These are phyloP conservation scores for Synaphobranchus kaupii DNA, from an alignment of 2,797 vertebrate genomes.

Conservation along the genomic window DNA sequence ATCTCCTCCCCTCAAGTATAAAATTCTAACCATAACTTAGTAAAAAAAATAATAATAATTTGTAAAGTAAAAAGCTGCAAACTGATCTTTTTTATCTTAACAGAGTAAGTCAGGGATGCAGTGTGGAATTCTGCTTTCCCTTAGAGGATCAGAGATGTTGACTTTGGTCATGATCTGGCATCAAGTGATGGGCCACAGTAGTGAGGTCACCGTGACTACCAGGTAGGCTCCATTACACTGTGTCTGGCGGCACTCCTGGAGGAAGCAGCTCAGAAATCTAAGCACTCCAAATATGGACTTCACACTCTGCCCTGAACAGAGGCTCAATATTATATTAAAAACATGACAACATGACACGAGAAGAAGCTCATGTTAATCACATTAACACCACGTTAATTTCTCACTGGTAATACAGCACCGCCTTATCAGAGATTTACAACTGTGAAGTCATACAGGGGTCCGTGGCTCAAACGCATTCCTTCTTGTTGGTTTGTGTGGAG, in stretches of 20 bases:
- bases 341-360: not conserved
- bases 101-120: not conserved
- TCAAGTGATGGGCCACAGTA: not conserved
- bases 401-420: constrained; percentile 36
- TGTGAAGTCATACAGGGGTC: constrained; percentile 32
- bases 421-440: constrained; percentile 45
- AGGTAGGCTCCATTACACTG: not conserved
- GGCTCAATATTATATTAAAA: constrained; percentile 11
- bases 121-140: not conserved
- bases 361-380: not conserved
- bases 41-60: not conserved
- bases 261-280: not conserved
- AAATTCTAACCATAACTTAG: not conserved
- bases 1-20: not conserved
- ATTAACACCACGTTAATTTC: constrained; percentile 28
- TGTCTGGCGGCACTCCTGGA: not conserved
- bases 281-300: constrained; percentile 11
- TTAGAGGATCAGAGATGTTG: not conserved
- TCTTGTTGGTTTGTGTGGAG: constrained; percentile 29
- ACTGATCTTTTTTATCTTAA: not conserved
- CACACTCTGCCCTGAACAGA: not conserved
- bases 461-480: constrained; percentile 27
- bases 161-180: no score
- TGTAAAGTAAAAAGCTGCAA: no score
- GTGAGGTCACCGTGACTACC: not conserved